Conservation (phyloP, 2,113 vertebrate species). For the Ammodytes dubius region DNA sequence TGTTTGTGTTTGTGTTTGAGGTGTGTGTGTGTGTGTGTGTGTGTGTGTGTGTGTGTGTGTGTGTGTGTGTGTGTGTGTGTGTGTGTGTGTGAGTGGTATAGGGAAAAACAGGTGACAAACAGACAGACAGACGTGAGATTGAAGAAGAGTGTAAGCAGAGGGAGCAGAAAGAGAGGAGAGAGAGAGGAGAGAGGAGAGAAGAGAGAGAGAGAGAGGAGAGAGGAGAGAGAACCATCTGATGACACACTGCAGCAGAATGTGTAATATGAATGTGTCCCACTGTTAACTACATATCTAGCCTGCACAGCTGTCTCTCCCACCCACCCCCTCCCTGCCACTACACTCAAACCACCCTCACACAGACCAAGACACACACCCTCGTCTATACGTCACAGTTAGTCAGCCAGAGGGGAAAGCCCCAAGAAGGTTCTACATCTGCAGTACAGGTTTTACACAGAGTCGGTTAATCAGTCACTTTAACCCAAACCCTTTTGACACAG, state of each 20-base stretch:
- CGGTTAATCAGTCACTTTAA: background rate
- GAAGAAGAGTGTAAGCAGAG: slow-evolving; percentile 54
- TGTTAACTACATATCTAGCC: slow-evolving; percentile 77
- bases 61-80: slow-evolving; percentile 18
- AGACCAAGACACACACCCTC: slow-evolving; percentile 59
- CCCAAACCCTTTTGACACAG: background rate
- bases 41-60: slow-evolving; percentile 3
- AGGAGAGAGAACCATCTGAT: slow-evolving; percentile 58
- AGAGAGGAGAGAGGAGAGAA: slow-evolving; percentile 5
- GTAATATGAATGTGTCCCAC: slow-evolving; percentile 76
- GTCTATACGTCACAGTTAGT: slow-evolving; percentile 65
- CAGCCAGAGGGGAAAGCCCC: slow-evolving; percentile 68
- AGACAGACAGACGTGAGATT: slow-evolving; percentile 62
- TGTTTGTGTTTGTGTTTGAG: slow-evolving; percentile 32
- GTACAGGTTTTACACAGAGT: slow-evolving; percentile 14
- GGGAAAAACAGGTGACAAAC: slow-evolving; percentile 64
- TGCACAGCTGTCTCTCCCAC: slow-evolving; percentile 74
- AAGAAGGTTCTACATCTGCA: slow-evolving; percentile 38
- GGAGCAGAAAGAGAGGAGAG: slow-evolving; percentile 27
- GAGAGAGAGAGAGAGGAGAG: slow-evolving; percentile 9
- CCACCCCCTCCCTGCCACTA: slow-evolving; percentile 37
- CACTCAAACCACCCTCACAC: slow-evolving; percentile 28
- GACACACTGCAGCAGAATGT: slow-evolving; percentile 79
- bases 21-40: slow-evolving; percentile 34
- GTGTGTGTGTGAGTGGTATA: slow-evolving; percentile 40